Percentiles rank a stretch among this genome's conserved stretches.
Evolutionary conservation across 2,113 vertebrate species (phyloP).

Genomic region (Bombycilla garrulus): DNA sequence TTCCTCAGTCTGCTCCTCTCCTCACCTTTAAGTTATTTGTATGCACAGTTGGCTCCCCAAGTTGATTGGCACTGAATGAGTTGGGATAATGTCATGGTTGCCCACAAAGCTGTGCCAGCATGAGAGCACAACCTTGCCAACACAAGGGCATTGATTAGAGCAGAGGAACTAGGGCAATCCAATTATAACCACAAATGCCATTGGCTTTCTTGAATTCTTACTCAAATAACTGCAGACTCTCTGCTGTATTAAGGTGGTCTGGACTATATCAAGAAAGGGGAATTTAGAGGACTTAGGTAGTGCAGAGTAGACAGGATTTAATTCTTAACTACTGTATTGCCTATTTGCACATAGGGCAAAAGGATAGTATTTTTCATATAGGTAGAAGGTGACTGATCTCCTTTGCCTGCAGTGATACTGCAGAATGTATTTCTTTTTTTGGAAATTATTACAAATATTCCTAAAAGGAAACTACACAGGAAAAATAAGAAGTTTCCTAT

Average conservation of each 20-base stretch:
- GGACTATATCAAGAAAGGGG: neutral
- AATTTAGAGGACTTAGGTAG: neutral
- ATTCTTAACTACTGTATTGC: neutral
- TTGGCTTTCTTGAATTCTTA: constrained; percentile 45
- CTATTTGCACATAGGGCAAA: neutral
- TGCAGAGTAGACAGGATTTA: neutral
- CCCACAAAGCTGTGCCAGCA: constrained; percentile 3
- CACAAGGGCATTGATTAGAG: constrained; percentile 58
- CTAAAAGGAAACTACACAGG: neutral
- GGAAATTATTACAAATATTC: constrained; percentile 3
- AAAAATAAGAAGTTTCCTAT: constrained; percentile 54
- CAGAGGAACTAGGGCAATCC: constrained; percentile 63
- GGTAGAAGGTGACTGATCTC: neutral
- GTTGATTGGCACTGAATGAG: neutral
- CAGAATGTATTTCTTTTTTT: neutral
- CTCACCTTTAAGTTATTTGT: constrained; percentile 58
- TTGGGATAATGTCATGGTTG: constrained; percentile 29
- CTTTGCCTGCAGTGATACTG: neutral
- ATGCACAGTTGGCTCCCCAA: neutral
- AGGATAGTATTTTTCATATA: neutral
- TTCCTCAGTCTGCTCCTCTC: neutral
- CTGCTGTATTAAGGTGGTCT: constrained; percentile 56
- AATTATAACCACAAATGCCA: constrained; percentile 58
- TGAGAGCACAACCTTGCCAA: constrained; percentile 55
- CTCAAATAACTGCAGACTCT: neutral